Conservation (phyloP, 2,888 invertebrate genomes). For the Dione juno region DNA sequence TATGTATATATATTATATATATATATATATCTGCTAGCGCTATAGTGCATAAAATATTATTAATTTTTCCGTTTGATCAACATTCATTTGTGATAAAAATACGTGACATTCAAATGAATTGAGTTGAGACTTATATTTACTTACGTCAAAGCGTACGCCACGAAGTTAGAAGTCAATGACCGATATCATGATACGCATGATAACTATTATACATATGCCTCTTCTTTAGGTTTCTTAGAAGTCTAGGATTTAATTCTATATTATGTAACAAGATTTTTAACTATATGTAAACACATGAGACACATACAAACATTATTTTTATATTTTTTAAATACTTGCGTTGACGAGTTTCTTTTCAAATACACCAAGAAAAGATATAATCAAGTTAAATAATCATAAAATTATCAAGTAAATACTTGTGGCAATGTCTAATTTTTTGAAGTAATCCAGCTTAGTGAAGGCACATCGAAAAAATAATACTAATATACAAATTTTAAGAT, state of each 20-base stretch:
- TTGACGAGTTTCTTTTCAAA: no score
- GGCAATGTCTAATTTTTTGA: no score
- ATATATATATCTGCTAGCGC: background rate
- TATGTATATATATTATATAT: no score
- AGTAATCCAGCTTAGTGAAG: no score
- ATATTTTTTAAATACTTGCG: no score
- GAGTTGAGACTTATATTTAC: conserved; percentile 2
- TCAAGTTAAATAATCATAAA: no score
- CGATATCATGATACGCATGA: conserved; percentile 59
- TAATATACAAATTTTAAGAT: no score
- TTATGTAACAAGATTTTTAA: background rate
- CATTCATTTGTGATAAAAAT: background rate
- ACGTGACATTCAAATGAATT: conserved; percentile 13
- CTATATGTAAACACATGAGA: background rate
- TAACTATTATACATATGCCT: conserved; percentile 40
- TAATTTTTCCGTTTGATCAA: conserved; percentile 5
- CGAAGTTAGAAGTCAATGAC: conserved; percentile 56
- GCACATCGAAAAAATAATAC: no score
- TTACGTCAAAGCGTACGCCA: conserved; percentile 37
- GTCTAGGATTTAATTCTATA: background rate
- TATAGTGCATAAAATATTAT: background rate
- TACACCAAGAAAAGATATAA: background rate
- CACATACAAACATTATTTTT: no score
- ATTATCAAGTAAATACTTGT: no score
- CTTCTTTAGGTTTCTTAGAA: background rate